phyloP scores from a whole-genome alignment of 2,888 invertebrate genomes.

The Candidula unifasciata region DNA sequence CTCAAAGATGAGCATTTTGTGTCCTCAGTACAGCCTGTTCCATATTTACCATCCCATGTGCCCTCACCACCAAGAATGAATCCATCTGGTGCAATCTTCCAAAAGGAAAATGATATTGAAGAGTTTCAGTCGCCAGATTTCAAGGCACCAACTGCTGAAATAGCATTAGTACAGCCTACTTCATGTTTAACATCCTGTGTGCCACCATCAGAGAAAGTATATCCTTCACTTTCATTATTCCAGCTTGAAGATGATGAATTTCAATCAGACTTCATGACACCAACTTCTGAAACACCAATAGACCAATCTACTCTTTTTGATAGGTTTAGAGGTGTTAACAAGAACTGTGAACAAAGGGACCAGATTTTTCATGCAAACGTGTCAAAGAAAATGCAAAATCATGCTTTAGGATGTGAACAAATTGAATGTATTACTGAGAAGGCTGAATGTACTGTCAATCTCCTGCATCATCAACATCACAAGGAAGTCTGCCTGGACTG shows the following conservation, averaged over 20 bases:
- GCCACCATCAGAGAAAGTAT: neutral
- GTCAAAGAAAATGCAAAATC: neutral
- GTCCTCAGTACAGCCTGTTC: slow-evolving; percentile 35
- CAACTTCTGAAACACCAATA: slow-evolving; percentile 62
- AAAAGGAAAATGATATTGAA: neutral
- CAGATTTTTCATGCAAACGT: neutral
- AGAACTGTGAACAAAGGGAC: slow-evolving; percentile 38
- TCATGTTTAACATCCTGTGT: neutral
- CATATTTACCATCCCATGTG: neutral
- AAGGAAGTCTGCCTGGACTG: neutral
- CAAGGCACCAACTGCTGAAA: too few species aligned
- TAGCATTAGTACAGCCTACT: slow-evolving; percentile 24
- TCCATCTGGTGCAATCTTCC: neutral
- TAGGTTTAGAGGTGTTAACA: slow-evolving; percentile 65
- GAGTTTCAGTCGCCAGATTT: neutral
- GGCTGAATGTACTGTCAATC: slow-evolving; percentile 63
- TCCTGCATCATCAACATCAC: slow-evolving; percentile 56
- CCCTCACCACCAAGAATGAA: neutral
- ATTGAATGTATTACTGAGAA: slow-evolving; percentile 51
- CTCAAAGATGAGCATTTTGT: slow-evolving; percentile 19
- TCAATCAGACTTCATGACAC: neutral
- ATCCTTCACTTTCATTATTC: neutral
- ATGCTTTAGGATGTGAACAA: too few species aligned
- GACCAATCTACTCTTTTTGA: slow-evolving; percentile 70
- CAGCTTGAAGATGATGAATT: neutral